Evolutionary conservation across 2,888 invertebrate species (phyloP), one percentile per base, ranked within the genome.

Genomic region (Thymelicus lineola): DNA sequence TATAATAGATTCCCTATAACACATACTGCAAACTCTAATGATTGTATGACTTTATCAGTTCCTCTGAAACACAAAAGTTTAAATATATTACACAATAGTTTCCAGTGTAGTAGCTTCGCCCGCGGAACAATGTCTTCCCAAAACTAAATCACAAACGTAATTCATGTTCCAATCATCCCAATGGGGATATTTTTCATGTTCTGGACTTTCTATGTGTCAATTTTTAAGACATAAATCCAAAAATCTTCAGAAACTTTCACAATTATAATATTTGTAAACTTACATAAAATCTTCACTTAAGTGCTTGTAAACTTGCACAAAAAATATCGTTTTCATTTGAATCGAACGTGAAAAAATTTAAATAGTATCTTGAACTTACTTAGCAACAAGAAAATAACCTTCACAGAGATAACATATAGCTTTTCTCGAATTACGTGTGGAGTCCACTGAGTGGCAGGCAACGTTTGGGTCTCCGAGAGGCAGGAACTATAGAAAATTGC

Each of bases 381-480:
- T 70, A 1, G 73, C 0, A 4, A 79, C 15, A 6, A 77, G 46
- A 36, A 77, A 72, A 66, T 86, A 83, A 0, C 82, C 4, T 45
- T 85, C 80, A 72, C 87, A 87, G 0, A 86, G 12, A 71, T 76
- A 80, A 60, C 80, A 75, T 36, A 76, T 66, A 12, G 63, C 74
- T 12, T 64, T 65, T 50, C 55, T 46, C 20, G 12, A 10, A 6
- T 57, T 42, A 6, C 50, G 36, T 17, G 2, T 53, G 20, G 48
- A 60, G n/a, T 63, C 58, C 6, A 46, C n/a, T 0, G 50, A 15
- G 0, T 71, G 35, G 67, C 83, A 83, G 5, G 75, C 36, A 0
- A 70, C 65, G 6, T 72, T 42, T 0, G 85, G 82, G 45, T 86
- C 85, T 4, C 86, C 86, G 5, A 88, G 66, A 0, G 88, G 88